phyloP scores from a whole-genome alignment of 2,113 vertebrate species.

The Sturnira hondurensis region DNA sequence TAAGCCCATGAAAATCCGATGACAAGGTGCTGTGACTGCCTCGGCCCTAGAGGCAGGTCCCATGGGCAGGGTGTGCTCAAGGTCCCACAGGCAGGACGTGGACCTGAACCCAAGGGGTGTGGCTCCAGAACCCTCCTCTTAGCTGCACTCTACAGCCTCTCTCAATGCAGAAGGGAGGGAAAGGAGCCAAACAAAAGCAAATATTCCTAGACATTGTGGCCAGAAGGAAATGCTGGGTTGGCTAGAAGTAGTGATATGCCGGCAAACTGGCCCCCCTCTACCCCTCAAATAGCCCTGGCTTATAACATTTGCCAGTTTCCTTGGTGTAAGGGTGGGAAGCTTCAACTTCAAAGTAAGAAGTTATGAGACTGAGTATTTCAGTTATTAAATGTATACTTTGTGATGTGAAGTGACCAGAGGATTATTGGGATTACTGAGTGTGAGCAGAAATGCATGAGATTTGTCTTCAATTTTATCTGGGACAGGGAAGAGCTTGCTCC shows the following conservation, averaged over 20 bases:
- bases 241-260: neutral
- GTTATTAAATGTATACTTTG: neutral
- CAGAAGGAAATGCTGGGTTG: neutral
- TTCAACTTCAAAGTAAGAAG: neutral
- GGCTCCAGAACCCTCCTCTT: neutral
- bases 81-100: neutral
- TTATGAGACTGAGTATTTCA: neutral
- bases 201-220: neutral
- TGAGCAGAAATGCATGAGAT: neutral
- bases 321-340: neutral
- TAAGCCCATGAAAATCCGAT: neutral
- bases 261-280: neutral
- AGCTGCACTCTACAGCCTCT: neutral
- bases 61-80: neutral
- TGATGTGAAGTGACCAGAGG: neutral
- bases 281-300: neutral
- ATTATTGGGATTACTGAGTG: neutral
- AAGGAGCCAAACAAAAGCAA: neutral
- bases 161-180: neutral
- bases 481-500: neutral
- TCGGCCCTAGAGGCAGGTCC: neutral
- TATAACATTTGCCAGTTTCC: neutral
- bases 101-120: neutral
- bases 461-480: neutral
- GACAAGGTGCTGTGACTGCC: neutral